phyloP scores from a whole-genome alignment of 2,888 invertebrate species.

The Callinectes sapidus region DNA sequence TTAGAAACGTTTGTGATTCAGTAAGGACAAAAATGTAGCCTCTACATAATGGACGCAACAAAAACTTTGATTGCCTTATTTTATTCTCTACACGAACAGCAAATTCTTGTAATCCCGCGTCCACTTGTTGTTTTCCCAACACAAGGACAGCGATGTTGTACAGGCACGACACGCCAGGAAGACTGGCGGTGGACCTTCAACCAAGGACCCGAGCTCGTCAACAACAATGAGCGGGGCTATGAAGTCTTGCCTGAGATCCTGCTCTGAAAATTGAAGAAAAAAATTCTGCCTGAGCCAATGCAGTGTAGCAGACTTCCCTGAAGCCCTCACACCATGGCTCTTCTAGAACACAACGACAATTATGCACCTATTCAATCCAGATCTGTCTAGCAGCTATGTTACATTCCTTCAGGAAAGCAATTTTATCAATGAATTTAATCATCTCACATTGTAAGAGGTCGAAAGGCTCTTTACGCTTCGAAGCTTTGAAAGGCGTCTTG shows the following conservation, averaged over 20 bases:
- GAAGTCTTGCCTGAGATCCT: background rate
- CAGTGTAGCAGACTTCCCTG: background rate
- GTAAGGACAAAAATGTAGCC: background rate
- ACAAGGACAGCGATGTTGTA: background rate
- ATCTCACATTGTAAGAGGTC: background rate
- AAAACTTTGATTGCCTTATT: background rate
- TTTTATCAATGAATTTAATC: background rate
- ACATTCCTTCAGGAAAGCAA: background rate
- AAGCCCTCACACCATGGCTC: background rate
- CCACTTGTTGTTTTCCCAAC: background rate
- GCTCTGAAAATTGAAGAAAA: background rate
- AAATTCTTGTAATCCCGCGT: background rate
- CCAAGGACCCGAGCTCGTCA: background rate
- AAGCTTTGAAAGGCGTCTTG: background rate
- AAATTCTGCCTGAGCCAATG: background rate
- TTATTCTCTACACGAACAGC: background rate
- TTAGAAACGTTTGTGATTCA: background rate
- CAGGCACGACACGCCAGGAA: background rate
- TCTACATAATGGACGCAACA: background rate
- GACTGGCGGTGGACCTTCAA: background rate
- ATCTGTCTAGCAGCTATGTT: background rate
- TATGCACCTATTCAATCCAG: background rate
- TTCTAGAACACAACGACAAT: background rate
- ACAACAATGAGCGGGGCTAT: background rate
- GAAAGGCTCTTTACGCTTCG: background rate